These are phyloP conservation scores for Tipula helvola DNA, from an alignment of 2,888 invertebrate species.

Conservation along the genomic window DNA sequence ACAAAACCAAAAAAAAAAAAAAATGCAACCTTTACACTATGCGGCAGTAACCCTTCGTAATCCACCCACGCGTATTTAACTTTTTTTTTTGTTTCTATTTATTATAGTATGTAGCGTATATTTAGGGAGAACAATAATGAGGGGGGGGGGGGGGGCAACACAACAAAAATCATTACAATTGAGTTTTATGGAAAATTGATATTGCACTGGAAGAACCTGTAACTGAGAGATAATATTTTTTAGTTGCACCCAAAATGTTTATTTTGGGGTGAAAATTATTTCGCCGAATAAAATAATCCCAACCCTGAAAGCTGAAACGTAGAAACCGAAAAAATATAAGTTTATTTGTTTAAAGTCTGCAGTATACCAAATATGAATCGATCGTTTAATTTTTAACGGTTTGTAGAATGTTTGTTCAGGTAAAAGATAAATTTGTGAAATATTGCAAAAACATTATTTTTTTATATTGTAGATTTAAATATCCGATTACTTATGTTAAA, in stretches of 20 bases:
- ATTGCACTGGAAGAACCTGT: background rate
- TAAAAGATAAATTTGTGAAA: background rate
- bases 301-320: background rate
- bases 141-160: background rate
- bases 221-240: background rate
- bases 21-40: background rate
- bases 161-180: background rate
- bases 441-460: background rate
- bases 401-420: background rate
- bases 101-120: background rate
- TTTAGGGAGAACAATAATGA: background rate
- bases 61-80: background rate
- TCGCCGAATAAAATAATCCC: background rate
- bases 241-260: background rate
- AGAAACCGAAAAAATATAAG: background rate
- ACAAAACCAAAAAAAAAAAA: background rate
- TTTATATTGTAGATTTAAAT: background rate
- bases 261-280: background rate
- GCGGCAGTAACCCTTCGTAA: background rate
- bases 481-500: too few relatives aligned
- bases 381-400: background rate
- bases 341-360: background rate
- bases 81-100: background rate
- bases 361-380: background rate
- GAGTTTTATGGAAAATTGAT: background rate